A percentile compares a stretch with the other conserved stretches of the same genome.
These are phyloP conservation scores for Bolinopsis microptera DNA, from an alignment of 37 sponge, comb jelly and placozoan species.

Conservation along the genomic window DNA sequence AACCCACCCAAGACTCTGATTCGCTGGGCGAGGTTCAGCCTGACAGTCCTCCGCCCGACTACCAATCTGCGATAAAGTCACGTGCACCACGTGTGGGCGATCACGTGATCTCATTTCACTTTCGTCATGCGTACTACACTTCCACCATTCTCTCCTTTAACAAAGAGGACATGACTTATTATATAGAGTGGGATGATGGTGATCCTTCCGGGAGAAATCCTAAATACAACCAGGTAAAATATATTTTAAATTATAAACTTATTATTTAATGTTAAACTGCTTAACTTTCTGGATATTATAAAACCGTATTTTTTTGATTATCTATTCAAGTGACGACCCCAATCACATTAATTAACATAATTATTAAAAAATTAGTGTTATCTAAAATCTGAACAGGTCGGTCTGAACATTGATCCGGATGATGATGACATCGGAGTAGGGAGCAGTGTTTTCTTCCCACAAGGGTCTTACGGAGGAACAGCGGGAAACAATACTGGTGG, in stretches of 20 bases:
- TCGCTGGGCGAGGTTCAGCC: background rate
- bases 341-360: too few species aligned
- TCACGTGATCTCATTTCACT: slow-evolving; percentile 61
- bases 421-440: slow-evolving; percentile 41
- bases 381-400: too few species aligned
- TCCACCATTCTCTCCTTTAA: slow-evolving; percentile 50
- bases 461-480: slow-evolving; percentile 27
- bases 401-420: slow-evolving; percentile 53
- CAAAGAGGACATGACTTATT: slow-evolving; percentile 32
- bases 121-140: slow-evolving; percentile 56
- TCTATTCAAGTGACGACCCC: too few species aligned
- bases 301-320: too few species aligned
- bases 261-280: too few species aligned
- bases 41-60: background rate
- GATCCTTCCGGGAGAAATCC: slow-evolving; percentile 49
- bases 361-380: too few species aligned
- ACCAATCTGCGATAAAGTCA: background rate
- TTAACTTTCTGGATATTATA: too few species aligned
- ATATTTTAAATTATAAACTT: too few species aligned
- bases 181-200: slow-evolving; percentile 61
- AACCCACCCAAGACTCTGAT: background rate
- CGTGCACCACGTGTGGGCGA: slow-evolving; percentile 27
- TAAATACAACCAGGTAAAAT: slow-evolving; percentile 19
- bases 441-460: slow-evolving; percentile 48
- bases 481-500: slow-evolving; percentile 48